Percentiles rank a stretch among this genome's conserved stretches.
Conservation (phyloP, 2,113 vertebrate species). For the Microcebus ravelobensis region DNA sequence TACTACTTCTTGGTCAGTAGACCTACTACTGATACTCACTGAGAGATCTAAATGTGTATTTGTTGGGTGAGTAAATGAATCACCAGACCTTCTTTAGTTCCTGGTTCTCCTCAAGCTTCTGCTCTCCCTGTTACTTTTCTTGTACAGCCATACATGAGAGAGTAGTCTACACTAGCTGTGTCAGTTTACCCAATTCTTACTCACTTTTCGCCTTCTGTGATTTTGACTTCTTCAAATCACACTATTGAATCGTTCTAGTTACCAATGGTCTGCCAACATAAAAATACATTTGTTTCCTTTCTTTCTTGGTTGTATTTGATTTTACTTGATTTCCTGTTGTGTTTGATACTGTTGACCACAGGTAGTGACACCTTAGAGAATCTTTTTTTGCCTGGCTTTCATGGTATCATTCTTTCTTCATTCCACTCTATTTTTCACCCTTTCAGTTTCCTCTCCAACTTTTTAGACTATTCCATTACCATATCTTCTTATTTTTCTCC, state of each 20-base stretch:
- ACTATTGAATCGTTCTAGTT: neutral
- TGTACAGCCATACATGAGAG: neutral
- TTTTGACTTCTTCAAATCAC: neutral
- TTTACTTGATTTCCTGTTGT: constrained; percentile 20
- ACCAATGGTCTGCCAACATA: neutral
- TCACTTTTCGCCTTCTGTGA: constrained; percentile 10
- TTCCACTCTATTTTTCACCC: neutral
- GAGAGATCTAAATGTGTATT: neutral
- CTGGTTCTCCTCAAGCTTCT: neutral
- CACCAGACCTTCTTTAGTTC: neutral
- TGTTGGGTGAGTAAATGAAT: neutral
- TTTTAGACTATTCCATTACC: neutral
- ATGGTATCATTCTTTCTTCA: neutral
- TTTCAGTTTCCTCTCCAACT: neutral
- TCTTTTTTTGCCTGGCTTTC: neutral
- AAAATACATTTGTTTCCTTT: neutral
- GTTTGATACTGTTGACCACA: neutral
- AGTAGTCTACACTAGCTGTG: neutral
- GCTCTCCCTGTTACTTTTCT: neutral
- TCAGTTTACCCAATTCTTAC: neutral
- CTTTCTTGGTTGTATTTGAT: constrained; percentile 2
- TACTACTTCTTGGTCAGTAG: neutral
- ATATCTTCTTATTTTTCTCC: neutral
- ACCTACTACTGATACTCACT: neutral
- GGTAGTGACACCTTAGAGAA: neutral